Base-by-base conservation (phyloP, 2,888 invertebrate species). In the Habroteleia sp. region DNA sequence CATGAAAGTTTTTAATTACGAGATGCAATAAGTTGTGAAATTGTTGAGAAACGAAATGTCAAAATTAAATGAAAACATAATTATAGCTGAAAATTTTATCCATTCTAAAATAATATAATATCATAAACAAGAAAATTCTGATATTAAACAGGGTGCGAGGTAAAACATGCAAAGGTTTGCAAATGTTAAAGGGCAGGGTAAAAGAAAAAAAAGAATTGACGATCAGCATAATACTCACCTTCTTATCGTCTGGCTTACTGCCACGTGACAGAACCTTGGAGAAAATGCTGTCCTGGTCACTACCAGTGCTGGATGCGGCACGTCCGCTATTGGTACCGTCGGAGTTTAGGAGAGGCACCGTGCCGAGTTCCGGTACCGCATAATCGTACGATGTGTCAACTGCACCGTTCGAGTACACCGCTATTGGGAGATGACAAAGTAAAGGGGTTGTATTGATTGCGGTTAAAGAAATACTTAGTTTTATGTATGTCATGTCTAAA, bases 281-380 rank as follows among this genome's bases (percentile, higher is more conserved):
- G 80, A 89, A 89, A 74, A 90, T 84, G 82, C 89, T 90, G 76
- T 90, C 90, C 78, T 90, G 89, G 78, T 90, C 90, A 78, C 89
- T 89, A 68, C 89, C 88, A 25, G 87, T 83, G 78, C 89, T 90
- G 69, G 84, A 87, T 72, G 80, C 77, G 68, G 81, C 74, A 65
- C 72, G 79, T 42, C 77, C 86, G 20, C 68, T 62, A 42, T 68
- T 82, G 88, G 66, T 85, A 88, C 89, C 89, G 60, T 90, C 90
- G 72, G 91, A 90, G 56, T 91, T 90, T 78, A 94, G 88, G 71
- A 94, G 88, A 65, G 94, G 94, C 78, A 93, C 91, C 1, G 92
- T 93, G 77, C 93, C 92, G 80, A 93, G 89, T 89, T 94, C 94
- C 10, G 94, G 95, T 76, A 94, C 93, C 62, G 94, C 94, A 89